These are phyloP conservation scores for Leptarthrus brevirostris DNA, from an alignment of 2,888 invertebrate species.

Conservation along the genomic window DNA sequence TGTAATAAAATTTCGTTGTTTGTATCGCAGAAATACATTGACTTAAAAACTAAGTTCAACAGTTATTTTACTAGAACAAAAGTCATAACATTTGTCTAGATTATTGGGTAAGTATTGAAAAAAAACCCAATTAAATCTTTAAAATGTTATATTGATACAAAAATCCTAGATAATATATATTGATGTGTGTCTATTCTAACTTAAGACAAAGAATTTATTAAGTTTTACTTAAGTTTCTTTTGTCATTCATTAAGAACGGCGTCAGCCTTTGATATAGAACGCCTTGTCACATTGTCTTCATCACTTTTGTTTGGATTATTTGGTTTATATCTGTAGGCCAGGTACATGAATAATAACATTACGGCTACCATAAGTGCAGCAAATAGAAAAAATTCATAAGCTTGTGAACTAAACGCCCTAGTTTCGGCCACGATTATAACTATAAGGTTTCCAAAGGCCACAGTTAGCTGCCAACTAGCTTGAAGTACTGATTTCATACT, in stretches of 20 bases:
- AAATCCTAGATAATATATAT: no score
- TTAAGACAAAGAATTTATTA: no score
- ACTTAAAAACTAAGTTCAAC: no score
- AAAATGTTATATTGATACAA: no score
- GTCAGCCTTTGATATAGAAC: not conserved
- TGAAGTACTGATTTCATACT: constrained; percentile 95
- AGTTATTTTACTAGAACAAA: no score
- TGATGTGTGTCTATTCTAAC: no score
- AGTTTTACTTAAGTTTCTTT: no score
- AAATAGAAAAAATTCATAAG: constrained; percentile 89
- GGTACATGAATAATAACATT: constrained; percentile 82
- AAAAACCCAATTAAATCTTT: no score
- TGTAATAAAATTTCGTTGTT: no score
- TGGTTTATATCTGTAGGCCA: constrained; percentile 81
- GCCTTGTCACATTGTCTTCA: not conserved
- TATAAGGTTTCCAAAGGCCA: constrained; percentile 92
- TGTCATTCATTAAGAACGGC: not conserved
- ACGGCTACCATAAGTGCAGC: constrained; percentile 87
- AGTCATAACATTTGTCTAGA: no score
- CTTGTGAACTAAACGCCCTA: constrained; percentile 80
- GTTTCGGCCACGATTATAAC: constrained; percentile 89
- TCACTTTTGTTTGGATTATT: constrained; percentile 57
- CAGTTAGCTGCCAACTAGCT: constrained; percentile 93
- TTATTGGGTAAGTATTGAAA: no score
- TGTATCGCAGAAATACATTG: no score